A percentile compares a stretch with the other conserved stretches of the same genome.
phyloP scores from a whole-genome alignment of 1,140 invertebrate genomes.

The Scylla paramamosain region DNA sequence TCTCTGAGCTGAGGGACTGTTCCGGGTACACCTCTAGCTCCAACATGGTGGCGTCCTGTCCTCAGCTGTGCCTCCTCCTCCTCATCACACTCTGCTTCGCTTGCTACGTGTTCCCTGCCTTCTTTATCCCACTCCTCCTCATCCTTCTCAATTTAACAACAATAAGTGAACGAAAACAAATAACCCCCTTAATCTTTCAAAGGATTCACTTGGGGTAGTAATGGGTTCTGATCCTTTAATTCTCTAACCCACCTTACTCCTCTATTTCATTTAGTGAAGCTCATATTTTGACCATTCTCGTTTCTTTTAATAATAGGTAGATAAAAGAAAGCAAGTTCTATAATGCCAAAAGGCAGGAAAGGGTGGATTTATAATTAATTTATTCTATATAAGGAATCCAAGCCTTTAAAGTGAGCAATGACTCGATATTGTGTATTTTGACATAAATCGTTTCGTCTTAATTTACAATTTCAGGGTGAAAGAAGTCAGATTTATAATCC shows the following conservation, averaged over 20 bases:
- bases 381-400: not conserved
- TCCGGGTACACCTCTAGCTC: conserved; percentile 97
- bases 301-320: too few relatives aligned
- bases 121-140: conserved; percentile 64
- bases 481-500: too few relatives aligned
- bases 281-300: too few relatives aligned
- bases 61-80: not conserved
- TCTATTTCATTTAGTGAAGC: too few relatives aligned
- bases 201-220: not conserved
- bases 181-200: conserved; percentile 52
- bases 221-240: not conserved
- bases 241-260: not conserved
- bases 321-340: too few relatives aligned
- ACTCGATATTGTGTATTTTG: too few relatives aligned
- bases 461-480: too few relatives aligned
- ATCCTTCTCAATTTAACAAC: conserved; percentile 75
- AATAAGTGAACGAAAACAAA: conserved; percentile 75
- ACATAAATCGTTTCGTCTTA: too few relatives aligned
- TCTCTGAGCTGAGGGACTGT: conserved; percentile 95
- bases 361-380: not conserved
- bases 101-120: conserved; percentile 17
- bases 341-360: too few relatives aligned
- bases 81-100: not conserved
- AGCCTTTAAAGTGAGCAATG: too few relatives aligned
- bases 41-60: conserved; percentile 85